Evolutionary conservation across 1,140 invertebrate species (phyloP).

Genomic region (Sycophila sp.): DNA sequence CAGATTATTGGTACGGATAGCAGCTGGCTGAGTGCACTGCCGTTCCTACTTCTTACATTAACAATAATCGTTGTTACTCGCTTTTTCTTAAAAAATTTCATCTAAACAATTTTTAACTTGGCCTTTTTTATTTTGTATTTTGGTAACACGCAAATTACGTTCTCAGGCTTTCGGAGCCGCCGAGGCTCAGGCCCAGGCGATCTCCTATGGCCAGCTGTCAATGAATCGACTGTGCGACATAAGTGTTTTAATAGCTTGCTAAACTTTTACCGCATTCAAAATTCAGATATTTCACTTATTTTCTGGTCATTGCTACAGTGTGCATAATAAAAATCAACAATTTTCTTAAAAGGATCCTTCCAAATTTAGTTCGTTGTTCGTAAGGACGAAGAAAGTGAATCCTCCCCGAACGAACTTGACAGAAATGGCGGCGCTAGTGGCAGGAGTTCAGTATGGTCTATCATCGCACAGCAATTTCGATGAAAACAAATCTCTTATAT

Average conservation of each 20-base stretch:
- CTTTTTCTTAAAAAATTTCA: no score
- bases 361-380: not conserved
- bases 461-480: slow-evolving; percentile 86
- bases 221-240: not conserved
- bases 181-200: no score
- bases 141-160: not conserved
- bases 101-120: not conserved
- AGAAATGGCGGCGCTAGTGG: slow-evolving; percentile 93
- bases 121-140: not conserved
- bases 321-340: no score
- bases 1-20: not conserved
- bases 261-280: not conserved
- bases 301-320: not conserved
- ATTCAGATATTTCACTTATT: not conserved
- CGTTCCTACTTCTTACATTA: not conserved
- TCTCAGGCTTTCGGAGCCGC: not conserved
- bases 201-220: not conserved
- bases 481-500: slow-evolving; percentile 89
- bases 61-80: not conserved
- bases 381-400: not conserved
- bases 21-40: not conserved
- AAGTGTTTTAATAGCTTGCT: not conserved
- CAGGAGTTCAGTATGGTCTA: slow-evolving; percentile 95
- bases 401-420: not conserved
- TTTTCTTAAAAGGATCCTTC: no score